Base-by-base conservation (phyloP, 2,113 vertebrate genomes). In the Megaceryle torquata region DNA sequence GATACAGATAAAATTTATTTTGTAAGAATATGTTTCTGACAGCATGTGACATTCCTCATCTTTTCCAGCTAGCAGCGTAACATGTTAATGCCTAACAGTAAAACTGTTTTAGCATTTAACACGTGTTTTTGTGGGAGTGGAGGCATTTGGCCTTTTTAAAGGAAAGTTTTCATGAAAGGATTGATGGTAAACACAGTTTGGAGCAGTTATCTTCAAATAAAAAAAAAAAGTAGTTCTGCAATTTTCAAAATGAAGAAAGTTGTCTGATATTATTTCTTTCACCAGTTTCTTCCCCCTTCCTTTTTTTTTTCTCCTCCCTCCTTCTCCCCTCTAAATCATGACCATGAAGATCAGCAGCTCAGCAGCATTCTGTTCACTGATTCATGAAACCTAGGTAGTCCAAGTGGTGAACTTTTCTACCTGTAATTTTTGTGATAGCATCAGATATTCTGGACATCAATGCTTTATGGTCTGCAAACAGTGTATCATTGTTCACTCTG, bases 401-500 rank as follows among this genome's bases (percentile, higher is more conserved):
- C 5, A 5, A 5, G 10, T 41, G 11, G 12, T 76, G 44, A 54
- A 15, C 3, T 43, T 48, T 86, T 88, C 82, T 67, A 51, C 28
- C 20, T 54, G 5, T 39, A 72, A 41, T 83, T 72, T 83, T 1
- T 41, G 19, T 65, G 29, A 18, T 48, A 64, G n/a, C 18, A 54
- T 29, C 13, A 60, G 19, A 5, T 78, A 37, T 59, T 86, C 77
- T 33, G 16, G 15, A 75, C 16, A n/a, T 10, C 1, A 3, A 3
- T 50, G 13, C 10, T 56, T 26, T 35, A 0, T 43, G 22, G 6
- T 19, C 8, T 48, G 15, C 17, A 63, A 89, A 86, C 3, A 64
- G 9, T 10, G n/a, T 25, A n/a, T 17, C 1, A 0, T n/a, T 37
- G 1, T 39, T 76, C 15, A 65, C 1, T 22, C 5, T 82, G 4